phyloP scores from a whole-genome alignment of 2,888 invertebrate species.

The Seladonia tumulorum region DNA sequence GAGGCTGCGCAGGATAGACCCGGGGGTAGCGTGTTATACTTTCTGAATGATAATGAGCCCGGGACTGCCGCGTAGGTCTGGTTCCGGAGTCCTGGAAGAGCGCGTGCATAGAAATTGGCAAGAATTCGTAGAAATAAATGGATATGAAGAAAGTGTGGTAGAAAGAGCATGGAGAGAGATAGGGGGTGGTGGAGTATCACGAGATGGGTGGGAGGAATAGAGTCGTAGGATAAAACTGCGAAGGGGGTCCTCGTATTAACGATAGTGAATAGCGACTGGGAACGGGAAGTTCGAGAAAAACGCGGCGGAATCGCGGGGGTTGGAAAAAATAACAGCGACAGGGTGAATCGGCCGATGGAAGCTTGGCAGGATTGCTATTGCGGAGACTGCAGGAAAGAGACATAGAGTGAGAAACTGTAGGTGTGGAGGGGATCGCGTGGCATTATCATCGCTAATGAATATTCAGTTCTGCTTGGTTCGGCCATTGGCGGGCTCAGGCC shows the following conservation, averaged over 20 bases:
- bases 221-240: conserved; percentile 12
- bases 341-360: conserved; percentile 17
- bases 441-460: conserved; percentile 81
- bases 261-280: conserved; percentile 31
- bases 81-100: conserved; percentile 20
- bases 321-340: conserved; percentile 38
- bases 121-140: conserved; percentile 37
- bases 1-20: conserved; percentile 32
- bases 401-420: conserved; percentile 45
- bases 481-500: conserved; percentile 71
- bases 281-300: background rate
- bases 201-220: conserved; percentile 19
- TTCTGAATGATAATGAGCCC: conserved; percentile 72
- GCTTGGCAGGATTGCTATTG: conserved; percentile 36
- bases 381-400: conserved; percentile 32
- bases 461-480: conserved; percentile 79
- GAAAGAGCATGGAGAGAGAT: background rate
- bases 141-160: conserved; percentile 51
- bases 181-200: background rate
- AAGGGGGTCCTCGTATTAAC: conserved; percentile 32
- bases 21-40: conserved; percentile 72
- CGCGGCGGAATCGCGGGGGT: conserved; percentile 34
- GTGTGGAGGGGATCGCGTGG: conserved; percentile 67
- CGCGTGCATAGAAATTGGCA: conserved; percentile 41
- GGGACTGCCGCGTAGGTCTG: conserved; percentile 38